phyloP scores from a whole-genome alignment of 2,113 vertebrate species.

The Recurvirostra avosetta region DNA sequence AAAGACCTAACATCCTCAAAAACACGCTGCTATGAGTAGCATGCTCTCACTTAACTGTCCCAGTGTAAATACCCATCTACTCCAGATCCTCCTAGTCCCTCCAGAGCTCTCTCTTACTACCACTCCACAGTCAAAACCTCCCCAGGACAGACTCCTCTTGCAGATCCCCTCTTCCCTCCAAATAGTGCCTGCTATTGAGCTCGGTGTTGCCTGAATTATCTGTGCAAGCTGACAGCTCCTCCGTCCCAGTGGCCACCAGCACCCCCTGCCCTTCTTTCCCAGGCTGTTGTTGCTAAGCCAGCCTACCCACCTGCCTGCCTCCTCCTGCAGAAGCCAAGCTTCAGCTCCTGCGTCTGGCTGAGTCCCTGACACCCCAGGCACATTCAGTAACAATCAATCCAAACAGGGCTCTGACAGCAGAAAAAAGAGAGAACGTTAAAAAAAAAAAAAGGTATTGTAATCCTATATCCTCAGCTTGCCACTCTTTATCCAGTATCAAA shows the following conservation, averaged over 20 bases:
- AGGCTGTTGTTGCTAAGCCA: neutral
- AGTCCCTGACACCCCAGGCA: neutral
- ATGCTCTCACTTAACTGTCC: neutral
- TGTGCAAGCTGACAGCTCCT: neutral
- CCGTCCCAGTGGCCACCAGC: neutral
- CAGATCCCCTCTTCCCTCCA: neutral
- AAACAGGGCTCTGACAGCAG: neutral
- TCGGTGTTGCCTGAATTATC: neutral
- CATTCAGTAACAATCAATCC: neutral
- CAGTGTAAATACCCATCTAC: neutral
- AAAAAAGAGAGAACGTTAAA: neutral
- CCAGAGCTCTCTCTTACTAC: neutral
- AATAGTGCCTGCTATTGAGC: accelerated
- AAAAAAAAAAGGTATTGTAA: neutral
- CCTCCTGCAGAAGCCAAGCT: neutral
- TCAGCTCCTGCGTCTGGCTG: neutral
- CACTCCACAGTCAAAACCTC: neutral
- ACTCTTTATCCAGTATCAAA: neutral
- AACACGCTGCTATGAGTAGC: neutral
- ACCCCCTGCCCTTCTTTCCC: neutral
- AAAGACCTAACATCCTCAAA: neutral
- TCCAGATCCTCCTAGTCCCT: neutral
- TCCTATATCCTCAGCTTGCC: neutral
- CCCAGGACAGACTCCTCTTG: neutral
- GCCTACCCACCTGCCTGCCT: neutral